Conservation (phyloP, 1,140 invertebrate species). For the Heliconius himera region DNA sequence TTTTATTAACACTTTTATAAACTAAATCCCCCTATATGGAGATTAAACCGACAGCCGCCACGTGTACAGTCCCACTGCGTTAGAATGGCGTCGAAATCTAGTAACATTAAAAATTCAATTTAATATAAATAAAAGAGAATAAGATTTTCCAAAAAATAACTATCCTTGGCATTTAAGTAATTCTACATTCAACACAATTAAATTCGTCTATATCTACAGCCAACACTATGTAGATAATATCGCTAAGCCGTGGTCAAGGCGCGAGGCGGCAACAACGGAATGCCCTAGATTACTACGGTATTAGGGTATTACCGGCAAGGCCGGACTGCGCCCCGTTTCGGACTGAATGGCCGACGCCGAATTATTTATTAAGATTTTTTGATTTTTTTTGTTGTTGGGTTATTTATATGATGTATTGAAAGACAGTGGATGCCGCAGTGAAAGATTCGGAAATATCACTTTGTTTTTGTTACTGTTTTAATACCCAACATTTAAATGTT, state of each 20-base stretch:
- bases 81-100: too few relatives aligned
- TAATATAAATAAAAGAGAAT: not conserved
- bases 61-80: too few relatives aligned
- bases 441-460: too few relatives aligned
- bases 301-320: slow-evolving; percentile 43
- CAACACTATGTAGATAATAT: slow-evolving; percentile 20
- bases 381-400: not conserved
- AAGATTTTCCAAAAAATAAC: not conserved
- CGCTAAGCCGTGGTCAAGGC: slow-evolving; percentile 47
- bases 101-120: too few relatives aligned
- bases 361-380: not conserved
- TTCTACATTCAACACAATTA: not conserved
- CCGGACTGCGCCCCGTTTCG: slow-evolving; percentile 22
- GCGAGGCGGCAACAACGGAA: slow-evolving; percentile 45
- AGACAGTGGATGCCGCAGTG: not conserved
- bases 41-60: too few relatives aligned
- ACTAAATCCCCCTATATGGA: too few relatives aligned
- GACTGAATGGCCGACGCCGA: not conserved
- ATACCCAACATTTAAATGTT: not conserved
- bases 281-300: slow-evolving; percentile 43
- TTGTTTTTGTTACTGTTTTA: too few relatives aligned
- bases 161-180: not conserved
- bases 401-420: not conserved
- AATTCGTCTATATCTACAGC: not conserved
- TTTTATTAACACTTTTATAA: too few relatives aligned